Conservation (phyloP, 2,113 vertebrate species). For the Symphodus melops region DNA sequence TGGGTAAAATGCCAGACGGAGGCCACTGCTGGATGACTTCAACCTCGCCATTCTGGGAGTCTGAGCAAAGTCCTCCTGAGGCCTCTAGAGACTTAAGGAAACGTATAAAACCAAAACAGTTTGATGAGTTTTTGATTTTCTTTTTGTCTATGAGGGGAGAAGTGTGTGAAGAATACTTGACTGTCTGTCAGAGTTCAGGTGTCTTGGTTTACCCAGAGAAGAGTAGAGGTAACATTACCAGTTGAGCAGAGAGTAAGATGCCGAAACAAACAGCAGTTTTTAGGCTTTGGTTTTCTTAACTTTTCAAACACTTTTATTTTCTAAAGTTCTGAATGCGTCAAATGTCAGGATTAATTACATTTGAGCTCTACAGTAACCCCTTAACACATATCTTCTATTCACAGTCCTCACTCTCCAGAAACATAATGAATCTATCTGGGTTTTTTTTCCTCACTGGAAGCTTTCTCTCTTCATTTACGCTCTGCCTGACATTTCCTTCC, state of each 20-base stretch:
- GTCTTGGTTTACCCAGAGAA: constrained; percentile 15
- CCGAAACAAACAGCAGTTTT: not conserved
- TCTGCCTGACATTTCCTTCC: constrained; percentile 45
- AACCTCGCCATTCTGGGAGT: constrained; percentile 61
- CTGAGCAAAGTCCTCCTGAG: constrained; percentile 60
- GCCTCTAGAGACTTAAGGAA: constrained; percentile 59
- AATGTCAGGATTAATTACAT: constrained; percentile 35
- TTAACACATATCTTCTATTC: constrained; percentile 35
- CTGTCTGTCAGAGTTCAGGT: constrained; percentile 12
- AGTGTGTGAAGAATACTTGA: constrained; percentile 39
- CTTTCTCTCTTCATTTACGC: constrained; percentile 48
- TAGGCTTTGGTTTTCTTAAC: not conserved
- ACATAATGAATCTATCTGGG: constrained; percentile 50
- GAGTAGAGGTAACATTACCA: constrained; percentile 16
- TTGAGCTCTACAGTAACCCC: constrained; percentile 41
- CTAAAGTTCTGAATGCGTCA: not conserved
- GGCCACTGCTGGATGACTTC: constrained; percentile 80
- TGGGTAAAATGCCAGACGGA: constrained; percentile 84
- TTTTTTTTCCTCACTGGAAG: constrained; percentile 58
- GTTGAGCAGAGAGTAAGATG: not conserved
- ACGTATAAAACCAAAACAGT: constrained; percentile 64
- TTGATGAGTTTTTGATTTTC: constrained; percentile 38
- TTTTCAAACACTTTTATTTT: constrained; percentile 16
- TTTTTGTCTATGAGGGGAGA: constrained; percentile 17
- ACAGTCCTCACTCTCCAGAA: constrained; percentile 33